Conservation (phyloP, 2,113 vertebrate species). For the Psettodes erumei region DNA sequence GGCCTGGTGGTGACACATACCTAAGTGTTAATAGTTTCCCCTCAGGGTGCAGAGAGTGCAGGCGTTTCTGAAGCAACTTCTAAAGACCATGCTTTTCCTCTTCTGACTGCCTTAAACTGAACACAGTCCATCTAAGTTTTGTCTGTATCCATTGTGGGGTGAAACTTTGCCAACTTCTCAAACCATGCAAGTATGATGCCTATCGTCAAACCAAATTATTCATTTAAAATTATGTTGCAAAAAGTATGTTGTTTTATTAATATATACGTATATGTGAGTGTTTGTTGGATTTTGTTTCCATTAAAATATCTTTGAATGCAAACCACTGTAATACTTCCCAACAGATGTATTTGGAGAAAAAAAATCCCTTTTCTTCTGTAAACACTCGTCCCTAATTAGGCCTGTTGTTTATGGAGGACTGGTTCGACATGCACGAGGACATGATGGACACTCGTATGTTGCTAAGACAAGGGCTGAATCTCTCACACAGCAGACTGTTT, state of each 20-base stretch:
- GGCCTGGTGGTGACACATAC: constrained; percentile 14
- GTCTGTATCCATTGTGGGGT: too few species aligned
- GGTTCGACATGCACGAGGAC: constrained; percentile 3
- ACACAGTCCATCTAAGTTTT: too few species aligned
- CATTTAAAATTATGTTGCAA: too few species aligned
- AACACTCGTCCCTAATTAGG: neutral
- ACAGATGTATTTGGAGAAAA: neutral
- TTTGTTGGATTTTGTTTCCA: too few species aligned
- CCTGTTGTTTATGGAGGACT: neutral
- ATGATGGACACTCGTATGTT: constrained; percentile 33
- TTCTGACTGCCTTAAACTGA: neutral
- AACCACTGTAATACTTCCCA: neutral
- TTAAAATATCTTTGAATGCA: too few species aligned
- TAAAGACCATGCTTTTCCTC: neutral
- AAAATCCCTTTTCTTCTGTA: neutral
- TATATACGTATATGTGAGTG: too few species aligned
- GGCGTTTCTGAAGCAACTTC: neutral
- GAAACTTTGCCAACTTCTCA: too few species aligned
- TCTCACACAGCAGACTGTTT: constrained; percentile 24
- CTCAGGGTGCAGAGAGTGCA: neutral
- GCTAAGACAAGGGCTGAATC: constrained; percentile 33
- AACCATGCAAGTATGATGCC: too few species aligned
- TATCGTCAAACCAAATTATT: neutral
- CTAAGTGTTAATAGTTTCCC: neutral
- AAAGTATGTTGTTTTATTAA: too few species aligned